Evolutionary conservation across 2,888 invertebrate genomes (phyloP).

Genomic region (Leptodirus hochenwartii): DNA sequence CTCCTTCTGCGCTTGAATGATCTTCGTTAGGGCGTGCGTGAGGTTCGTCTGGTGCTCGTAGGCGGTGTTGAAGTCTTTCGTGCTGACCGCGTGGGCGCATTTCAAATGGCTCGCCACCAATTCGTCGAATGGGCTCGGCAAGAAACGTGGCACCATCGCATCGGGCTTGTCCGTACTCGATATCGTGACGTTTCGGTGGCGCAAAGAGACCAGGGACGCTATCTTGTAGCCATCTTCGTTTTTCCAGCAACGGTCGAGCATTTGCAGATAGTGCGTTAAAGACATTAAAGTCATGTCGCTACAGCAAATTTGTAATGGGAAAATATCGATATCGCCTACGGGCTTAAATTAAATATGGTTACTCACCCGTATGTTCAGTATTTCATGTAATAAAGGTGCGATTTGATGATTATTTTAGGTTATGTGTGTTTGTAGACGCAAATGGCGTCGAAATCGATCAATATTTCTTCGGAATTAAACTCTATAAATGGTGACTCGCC

Average conservation of each 20-base stretch:
- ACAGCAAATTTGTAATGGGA: neutral
- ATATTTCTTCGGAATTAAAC: too few relatives aligned
- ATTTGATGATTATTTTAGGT: too few relatives aligned
- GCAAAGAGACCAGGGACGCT: constrained; percentile 40
- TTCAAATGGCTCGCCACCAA: constrained; percentile 56
- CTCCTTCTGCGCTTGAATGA: constrained; percentile 75
- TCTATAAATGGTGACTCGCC: too few relatives aligned
- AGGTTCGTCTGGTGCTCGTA: constrained; percentile 62
- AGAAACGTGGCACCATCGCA: constrained; percentile 44
- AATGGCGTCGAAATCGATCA: too few relatives aligned
- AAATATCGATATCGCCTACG: neutral
- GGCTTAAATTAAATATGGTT: neutral
- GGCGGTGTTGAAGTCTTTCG: constrained; percentile 41
- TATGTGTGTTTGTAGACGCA: too few relatives aligned
- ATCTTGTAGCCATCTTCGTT: constrained; percentile 41
- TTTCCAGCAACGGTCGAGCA: constrained; percentile 40
- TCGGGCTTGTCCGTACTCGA: constrained; percentile 55
- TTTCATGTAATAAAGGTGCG: too few relatives aligned
- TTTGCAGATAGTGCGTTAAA: constrained; percentile 26
- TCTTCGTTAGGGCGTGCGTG: constrained; percentile 60
- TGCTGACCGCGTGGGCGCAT: constrained; percentile 34
- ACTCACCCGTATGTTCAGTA: constrained; percentile 1
- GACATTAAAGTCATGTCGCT: constrained; percentile 21
- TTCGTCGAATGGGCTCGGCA: constrained; percentile 58
- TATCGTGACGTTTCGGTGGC: constrained; percentile 54